These are phyloP conservation scores for Morelia viridis DNA, from an alignment of 2,797 vertebrate genomes.

Conservation along the genomic window DNA sequence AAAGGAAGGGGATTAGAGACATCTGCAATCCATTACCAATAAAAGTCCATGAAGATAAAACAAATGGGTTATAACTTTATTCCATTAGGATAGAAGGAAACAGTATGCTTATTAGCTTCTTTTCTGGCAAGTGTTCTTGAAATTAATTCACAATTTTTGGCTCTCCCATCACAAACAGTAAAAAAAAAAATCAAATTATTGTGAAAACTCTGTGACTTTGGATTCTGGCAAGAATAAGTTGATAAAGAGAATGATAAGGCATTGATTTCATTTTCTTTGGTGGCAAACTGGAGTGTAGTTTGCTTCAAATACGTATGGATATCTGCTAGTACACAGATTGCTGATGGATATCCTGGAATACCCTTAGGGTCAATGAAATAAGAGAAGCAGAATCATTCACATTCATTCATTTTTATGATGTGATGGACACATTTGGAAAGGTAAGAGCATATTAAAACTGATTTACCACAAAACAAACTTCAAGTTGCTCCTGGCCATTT, in stretches of 20 bases:
- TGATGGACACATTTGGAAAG: not conserved
- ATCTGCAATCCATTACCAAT: constrained; percentile 18
- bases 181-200: not conserved
- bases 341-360: not conserved
- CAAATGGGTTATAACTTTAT: not conserved
- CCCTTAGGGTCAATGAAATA: not conserved
- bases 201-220: not conserved
- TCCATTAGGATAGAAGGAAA: not conserved
- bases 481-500: not conserved
- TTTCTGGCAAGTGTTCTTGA: not conserved
- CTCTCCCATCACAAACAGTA: not conserved
- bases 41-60: not conserved
- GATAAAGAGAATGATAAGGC: not conserved
- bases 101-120: not conserved
- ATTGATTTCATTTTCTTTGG: not conserved
- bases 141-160: not conserved
- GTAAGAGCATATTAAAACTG: not conserved
- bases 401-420: not conserved
- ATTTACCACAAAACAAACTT: not conserved
- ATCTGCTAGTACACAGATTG: not conserved
- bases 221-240: not conserved
- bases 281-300: not conserved
- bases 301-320: not conserved
- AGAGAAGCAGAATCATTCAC: not conserved
- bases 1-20: constrained; percentile 20